Conservation (phyloP, 2,888 invertebrate genomes). For the Scaeva pyrastri region DNA sequence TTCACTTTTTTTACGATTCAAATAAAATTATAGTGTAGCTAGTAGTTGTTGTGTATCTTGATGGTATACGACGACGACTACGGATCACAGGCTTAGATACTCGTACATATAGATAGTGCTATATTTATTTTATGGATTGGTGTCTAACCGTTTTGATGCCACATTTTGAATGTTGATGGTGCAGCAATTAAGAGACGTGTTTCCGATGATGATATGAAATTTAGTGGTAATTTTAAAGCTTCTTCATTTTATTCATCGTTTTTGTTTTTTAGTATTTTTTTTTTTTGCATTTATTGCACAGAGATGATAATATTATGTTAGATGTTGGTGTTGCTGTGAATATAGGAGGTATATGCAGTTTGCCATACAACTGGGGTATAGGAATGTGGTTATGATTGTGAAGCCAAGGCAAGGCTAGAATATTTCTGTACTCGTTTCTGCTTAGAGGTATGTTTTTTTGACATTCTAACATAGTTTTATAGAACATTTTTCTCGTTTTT, state of each 20-base stretch:
- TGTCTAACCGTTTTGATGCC: slow-evolving; percentile 53
- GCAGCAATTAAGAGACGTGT: slow-evolving; percentile 64
- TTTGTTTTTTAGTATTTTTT: not conserved
- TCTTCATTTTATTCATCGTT: slow-evolving; percentile 21
- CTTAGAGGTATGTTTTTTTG: not conserved
- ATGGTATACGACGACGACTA: slow-evolving; percentile 27
- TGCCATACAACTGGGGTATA: slow-evolving; percentile 34
- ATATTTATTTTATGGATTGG: slow-evolving; percentile 49
- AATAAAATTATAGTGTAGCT: slow-evolving; percentile 31
- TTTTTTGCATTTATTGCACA: slow-evolving; percentile 9
- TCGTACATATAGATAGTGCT: slow-evolving; percentile 7
- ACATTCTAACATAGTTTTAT: not conserved
- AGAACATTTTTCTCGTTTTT: not conserved
- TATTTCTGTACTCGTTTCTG: slow-evolving; percentile 24
- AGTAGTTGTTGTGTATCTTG: slow-evolving; percentile 24
- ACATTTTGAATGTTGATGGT: slow-evolving; percentile 41
- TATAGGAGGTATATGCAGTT: too few species aligned
- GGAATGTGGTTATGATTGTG: slow-evolving; percentile 64
- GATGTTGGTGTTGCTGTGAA: not conserved
- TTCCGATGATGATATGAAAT: slow-evolving; percentile 46
- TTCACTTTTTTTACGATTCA: slow-evolving; percentile 51
- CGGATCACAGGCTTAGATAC: slow-evolving; percentile 28
- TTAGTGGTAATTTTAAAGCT: slow-evolving; percentile 44
- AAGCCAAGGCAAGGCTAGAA: slow-evolving; percentile 46
- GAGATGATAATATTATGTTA: slow-evolving; percentile 12